Base-by-base conservation (phyloP, 2,113 vertebrate genomes). In the Pandion haliaetus region DNA sequence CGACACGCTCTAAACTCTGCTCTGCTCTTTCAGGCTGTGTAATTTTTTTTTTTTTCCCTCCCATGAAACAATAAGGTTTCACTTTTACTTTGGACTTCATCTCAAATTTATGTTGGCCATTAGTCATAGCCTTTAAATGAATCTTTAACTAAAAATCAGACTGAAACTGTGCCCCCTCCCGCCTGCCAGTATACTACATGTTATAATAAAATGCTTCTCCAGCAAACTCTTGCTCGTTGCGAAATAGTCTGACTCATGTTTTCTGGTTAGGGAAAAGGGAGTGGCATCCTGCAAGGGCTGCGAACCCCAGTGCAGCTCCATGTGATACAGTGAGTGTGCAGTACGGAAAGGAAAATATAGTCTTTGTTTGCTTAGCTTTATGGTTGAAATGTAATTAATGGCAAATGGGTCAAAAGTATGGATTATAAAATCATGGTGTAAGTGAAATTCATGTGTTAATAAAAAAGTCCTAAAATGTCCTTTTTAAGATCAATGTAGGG, bases 211-310 rank as follows among this genome's bases (percentile, higher is more conserved):
- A 55, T 7, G 71, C 80, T 92, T 86, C 67, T 86, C 92, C 49
- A 55, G 93, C 89, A 88, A 94, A 92, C 77, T 88, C 88, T 61
- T 50, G 38, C 59, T 71, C 94, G 89, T 91, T 91, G 57, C 57
- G 91, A 47, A 96, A 86, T 44, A 50, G 80, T 88, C 91, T 96
- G 95, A 95, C 91, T 96, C 94, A 93, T 89, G 95, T 50, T 86
- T 93, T 92, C 83, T 94, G 91, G 84, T 86, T 50, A 8, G 73
- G 89, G 94, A 89, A 79, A 31, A 96, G 93, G 96, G 96, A 96
- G 96, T 72, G 85, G 93, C 92, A 80, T 96, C 95, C 93, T 96
- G 95, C 91, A 29, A 44, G 72, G 77, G 63, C 91, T 78, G 47
- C 7, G 24, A 90, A 65, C 70, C 66, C 91, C 49, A 16, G 73